Percentiles rank a stretch among this genome's conserved stretches.
Conservation (phyloP, 2,113 vertebrate genomes). For the Probosciger aterrimus region DNA sequence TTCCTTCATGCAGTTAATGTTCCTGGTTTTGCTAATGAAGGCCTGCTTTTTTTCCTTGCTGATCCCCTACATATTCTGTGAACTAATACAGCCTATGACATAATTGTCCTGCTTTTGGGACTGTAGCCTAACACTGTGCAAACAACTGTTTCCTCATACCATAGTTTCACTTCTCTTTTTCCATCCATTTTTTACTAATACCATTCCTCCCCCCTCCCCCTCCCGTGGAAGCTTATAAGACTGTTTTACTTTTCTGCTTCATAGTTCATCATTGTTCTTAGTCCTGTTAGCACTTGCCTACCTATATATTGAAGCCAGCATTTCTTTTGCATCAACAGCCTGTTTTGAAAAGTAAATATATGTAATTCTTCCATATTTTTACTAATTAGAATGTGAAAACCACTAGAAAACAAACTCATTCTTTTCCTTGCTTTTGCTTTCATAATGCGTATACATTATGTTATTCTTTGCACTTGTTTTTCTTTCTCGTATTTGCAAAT, state of each 20-base stretch:
- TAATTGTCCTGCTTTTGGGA: neutral
- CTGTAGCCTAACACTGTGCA: neutral
- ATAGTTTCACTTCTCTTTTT: conserved; percentile 8
- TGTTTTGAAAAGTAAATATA: conserved; percentile 7
- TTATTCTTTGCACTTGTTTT: neutral
- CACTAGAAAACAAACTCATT: neutral
- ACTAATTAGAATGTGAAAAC: neutral
- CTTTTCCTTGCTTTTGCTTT: conserved; percentile 8
- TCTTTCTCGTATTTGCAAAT: neutral
- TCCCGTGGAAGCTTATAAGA: neutral
- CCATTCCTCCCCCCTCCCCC: neutral
- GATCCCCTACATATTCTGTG: neutral
- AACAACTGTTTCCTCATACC: neutral
- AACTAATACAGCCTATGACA: neutral
- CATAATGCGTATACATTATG: neutral
- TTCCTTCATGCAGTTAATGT: conserved; percentile 24
- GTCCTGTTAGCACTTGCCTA: neutral
- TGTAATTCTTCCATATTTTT: neutral
- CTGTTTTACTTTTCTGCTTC: neutral
- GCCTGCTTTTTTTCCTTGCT: neutral
- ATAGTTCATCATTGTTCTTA: neutral
- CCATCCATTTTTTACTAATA: conserved; percentile 3
- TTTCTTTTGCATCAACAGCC: neutral
- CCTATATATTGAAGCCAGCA: neutral
- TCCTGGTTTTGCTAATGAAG: neutral